Conservation (phyloP, 2,797 vertebrate species). For the Danio tinwini region DNA sequence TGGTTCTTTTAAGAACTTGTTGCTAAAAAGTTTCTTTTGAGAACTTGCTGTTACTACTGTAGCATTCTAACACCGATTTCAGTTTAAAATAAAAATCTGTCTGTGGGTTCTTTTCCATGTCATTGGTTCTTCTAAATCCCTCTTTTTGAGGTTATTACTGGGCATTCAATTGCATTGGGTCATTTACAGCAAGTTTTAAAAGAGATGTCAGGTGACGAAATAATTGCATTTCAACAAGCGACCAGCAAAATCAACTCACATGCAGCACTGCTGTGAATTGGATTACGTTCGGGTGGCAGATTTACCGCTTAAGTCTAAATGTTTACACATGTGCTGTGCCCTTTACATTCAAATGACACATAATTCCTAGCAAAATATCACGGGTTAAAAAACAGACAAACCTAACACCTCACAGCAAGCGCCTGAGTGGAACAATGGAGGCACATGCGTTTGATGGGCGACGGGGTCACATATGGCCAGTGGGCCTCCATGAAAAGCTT, state of each 20-base stretch:
- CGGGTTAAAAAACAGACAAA: neutral
- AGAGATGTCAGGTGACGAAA: slow-evolving; percentile 53
- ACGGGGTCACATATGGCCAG: slow-evolving; percentile 42
- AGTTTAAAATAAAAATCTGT: slow-evolving; percentile 26
- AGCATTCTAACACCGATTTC: too few relatives aligned
- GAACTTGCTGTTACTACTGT: too few relatives aligned
- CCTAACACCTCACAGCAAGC: slow-evolving; percentile 11
- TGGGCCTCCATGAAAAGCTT: slow-evolving; percentile 56
- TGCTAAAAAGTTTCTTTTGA: too few relatives aligned
- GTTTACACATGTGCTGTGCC: neutral
- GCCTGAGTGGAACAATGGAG: slow-evolving; percentile 48
- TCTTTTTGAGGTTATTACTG: slow-evolving; percentile 47
- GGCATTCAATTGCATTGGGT: slow-evolving; percentile 45
- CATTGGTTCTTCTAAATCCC: slow-evolving; percentile 17
- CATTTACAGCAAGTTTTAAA: slow-evolving; percentile 46
- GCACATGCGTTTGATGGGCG: slow-evolving; percentile 35
- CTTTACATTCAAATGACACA: neutral
- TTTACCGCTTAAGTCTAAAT: slow-evolving; percentile 7
- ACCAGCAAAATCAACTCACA: slow-evolving; percentile 49
- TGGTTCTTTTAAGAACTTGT: too few relatives aligned
- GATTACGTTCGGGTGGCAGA: slow-evolving; percentile 41
- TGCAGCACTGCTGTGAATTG: slow-evolving; percentile 45
- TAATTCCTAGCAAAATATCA: neutral
- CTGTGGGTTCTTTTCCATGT: slow-evolving; percentile 5
- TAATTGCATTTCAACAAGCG: slow-evolving; percentile 55